These are phyloP conservation scores for Drosophila pseudoobscura DNA, from an alignment of 1,140 invertebrate genomes.

Conservation along the genomic window DNA sequence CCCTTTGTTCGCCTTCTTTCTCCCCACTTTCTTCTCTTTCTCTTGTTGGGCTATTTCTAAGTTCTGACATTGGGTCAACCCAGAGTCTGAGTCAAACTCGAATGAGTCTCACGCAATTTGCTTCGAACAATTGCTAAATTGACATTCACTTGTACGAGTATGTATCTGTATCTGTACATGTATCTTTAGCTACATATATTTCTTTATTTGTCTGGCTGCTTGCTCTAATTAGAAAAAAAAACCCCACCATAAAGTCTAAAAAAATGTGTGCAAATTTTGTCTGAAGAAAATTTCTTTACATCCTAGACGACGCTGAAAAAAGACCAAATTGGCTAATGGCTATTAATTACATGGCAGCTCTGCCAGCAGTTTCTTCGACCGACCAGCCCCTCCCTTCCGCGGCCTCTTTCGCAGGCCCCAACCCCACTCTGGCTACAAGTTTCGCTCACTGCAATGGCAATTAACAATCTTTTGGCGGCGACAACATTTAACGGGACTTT, in stretches of 20 bases:
- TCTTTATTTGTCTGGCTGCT: conserved; percentile 16
- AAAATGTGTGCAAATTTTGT: conserved; percentile 20
- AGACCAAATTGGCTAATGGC: conserved; percentile 3
- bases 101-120: conserved; percentile 67
- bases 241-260: no score
- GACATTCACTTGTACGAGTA: conserved; percentile 30
- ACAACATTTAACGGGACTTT: conserved; percentile 59
- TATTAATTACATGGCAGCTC: conserved; percentile 34
- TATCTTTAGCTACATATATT: not conserved
- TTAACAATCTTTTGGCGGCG: conserved; percentile 64
- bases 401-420: not conserved
- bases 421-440: conserved; percentile 12
- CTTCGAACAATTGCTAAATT: conserved; percentile 63
- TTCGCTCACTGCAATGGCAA: conserved; percentile 38
- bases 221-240: conserved; percentile 17
- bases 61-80: conserved; percentile 30
- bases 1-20: not conserved
- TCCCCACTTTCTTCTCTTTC: not conserved
- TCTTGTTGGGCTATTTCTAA: not conserved
- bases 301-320: no score
- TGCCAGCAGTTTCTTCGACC: not conserved
- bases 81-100: conserved; percentile 14
- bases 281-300: conserved; percentile 1
- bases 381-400: not conserved
- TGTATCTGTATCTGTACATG: conserved; percentile 10